Evolutionary conservation across 2,113 vertebrate genomes (phyloP).

Genomic region (Clarias macrocephalus): DNA sequence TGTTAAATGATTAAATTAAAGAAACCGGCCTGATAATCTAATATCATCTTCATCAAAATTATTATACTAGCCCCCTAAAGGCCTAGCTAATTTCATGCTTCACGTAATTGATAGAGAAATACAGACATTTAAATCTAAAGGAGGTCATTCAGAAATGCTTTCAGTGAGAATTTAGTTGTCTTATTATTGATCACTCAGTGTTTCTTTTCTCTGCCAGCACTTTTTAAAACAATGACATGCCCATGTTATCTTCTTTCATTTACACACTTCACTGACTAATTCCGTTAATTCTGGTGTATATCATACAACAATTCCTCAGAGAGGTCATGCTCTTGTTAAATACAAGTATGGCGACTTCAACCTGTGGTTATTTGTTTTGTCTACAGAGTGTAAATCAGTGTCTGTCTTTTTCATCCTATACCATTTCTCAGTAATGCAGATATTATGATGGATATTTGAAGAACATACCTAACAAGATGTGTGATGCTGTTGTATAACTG

Average conservation of each 20-base stretch:
- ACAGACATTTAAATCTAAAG: not conserved
- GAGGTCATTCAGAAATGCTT: not conserved
- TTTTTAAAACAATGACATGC: not conserved
- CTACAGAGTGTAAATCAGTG: not conserved
- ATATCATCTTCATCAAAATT: no score
- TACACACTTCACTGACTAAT: not conserved
- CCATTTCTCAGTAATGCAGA: conserved; percentile 70
- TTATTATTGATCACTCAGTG: not conserved
- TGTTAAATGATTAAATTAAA: no score
- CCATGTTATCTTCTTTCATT: not conserved
- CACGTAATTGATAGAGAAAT: not conserved
- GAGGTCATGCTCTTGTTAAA: not conserved
- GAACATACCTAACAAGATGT: conserved; percentile 6
- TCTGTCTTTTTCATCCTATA: conserved; percentile 68
- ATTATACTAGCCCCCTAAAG: no score
- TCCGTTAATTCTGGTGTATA: not conserved
- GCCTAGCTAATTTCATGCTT: no score
- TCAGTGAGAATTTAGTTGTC: not conserved
- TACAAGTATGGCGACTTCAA: not conserved
- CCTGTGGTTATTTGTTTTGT: not conserved
- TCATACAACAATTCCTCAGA: not conserved
- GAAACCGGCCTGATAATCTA: no score
- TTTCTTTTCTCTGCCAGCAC: not conserved
- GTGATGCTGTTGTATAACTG: conserved; percentile 53
- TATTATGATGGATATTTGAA: not conserved